These are phyloP conservation scores for Myripristis jacobus DNA, from an alignment of 2,797 vertebrate genomes.

Conservation along the genomic window DNA sequence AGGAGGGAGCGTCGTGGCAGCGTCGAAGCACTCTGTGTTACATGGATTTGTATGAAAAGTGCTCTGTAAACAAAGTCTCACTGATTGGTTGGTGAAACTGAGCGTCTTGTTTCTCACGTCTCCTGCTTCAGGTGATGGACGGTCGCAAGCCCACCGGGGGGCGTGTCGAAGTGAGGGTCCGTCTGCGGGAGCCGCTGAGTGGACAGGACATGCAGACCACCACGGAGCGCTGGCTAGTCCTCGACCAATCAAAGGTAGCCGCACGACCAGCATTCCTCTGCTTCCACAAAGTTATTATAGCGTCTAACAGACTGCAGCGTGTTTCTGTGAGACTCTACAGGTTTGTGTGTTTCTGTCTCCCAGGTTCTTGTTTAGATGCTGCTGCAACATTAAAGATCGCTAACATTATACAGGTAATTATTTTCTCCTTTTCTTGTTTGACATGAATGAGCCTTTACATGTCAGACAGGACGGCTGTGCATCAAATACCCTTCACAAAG, in stretches of 20 bases:
- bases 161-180: slow-evolving; percentile 92
- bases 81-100: too few species aligned
- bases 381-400: slow-evolving; percentile 17
- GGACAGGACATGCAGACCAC: slow-evolving; percentile 91
- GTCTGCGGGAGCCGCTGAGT: slow-evolving; percentile 93
- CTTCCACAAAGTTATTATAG: neutral
- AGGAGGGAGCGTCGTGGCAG: too few species aligned
- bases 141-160: slow-evolving; percentile 94
- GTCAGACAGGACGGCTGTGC: neutral
- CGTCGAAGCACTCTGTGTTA: too few species aligned
- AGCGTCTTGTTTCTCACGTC: neutral
- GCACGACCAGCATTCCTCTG: neutral
- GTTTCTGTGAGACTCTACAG: neutral
- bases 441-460: neutral
- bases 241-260: slow-evolving; percentile 82
- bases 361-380: slow-evolving; percentile 70
- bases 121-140: slow-evolving; percentile 89
- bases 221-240: slow-evolving; percentile 93
- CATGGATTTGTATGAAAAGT: too few species aligned
- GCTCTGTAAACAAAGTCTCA: too few species aligned
- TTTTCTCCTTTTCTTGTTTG: neutral
- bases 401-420: slow-evolving; percentile 36
- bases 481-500: neutral
- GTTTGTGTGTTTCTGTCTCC: neutral
- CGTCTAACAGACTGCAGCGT: too few species aligned